A percentile compares a stretch with the other conserved stretches of the same genome.
Conservation (phyloP, 2,113 vertebrate species). For the Ceyx margarethae region DNA sequence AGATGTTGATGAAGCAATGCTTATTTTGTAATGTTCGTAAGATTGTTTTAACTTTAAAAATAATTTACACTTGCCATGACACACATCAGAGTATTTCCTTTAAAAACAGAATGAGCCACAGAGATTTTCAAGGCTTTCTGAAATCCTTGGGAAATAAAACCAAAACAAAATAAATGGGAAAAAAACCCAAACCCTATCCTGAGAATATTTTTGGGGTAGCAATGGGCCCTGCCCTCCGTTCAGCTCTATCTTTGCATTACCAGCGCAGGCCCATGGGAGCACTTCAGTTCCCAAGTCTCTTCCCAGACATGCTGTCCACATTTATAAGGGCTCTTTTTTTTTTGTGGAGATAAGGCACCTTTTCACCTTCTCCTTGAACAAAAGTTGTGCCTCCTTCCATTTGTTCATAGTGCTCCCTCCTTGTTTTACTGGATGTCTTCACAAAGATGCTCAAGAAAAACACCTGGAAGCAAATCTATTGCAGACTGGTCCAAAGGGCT, state of each 20-base stretch:
- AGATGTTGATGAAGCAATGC: neutral
- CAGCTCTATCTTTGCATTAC: neutral
- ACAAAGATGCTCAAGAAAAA: neutral
- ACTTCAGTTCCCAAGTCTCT: neutral
- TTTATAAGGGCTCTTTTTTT: neutral
- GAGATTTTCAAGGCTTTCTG: neutral
- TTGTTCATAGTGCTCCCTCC: neutral
- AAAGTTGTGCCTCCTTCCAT: neutral
- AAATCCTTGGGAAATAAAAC: neutral
- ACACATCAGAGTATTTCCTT: neutral
- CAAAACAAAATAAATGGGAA: neutral
- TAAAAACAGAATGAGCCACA: neutral
- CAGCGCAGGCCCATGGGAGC: fast-evolving
- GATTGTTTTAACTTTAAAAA: neutral
- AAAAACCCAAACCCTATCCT: neutral
- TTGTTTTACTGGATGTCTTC: neutral
- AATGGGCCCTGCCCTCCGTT: fast-evolving
- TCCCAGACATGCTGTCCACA: neutral
- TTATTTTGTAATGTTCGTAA: neutral
- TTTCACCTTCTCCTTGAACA: neutral
- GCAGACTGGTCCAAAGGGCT: neutral
- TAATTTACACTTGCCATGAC: neutral
- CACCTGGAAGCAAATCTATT: neutral
- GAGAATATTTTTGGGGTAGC: neutral
- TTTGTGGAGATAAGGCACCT: neutral